These are phyloP conservation scores for Heliocidaris tuberculata DNA, from an alignment of 35 echinoderm and acorn worm species.

Conservation along the genomic window DNA sequence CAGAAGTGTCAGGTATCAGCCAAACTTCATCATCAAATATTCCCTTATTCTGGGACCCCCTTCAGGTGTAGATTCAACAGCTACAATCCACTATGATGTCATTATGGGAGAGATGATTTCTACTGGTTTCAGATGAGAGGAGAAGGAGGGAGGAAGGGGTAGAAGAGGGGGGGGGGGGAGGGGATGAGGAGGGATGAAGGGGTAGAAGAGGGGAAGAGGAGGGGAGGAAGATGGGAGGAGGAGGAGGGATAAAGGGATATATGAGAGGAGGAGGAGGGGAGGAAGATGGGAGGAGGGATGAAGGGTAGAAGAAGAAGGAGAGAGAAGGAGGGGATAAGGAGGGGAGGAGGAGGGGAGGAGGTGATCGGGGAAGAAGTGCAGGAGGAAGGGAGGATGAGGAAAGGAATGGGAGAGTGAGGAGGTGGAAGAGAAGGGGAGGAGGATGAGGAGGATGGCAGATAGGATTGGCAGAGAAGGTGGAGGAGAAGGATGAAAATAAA, in stretches of 20 bases:
- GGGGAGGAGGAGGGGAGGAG: too few species aligned
- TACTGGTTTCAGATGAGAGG: neutral
- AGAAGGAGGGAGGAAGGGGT: neutral
- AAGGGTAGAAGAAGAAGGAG: neutral
- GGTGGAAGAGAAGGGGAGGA: neutral
- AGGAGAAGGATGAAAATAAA: neutral
- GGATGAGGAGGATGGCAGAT: neutral
- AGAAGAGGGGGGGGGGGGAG: too few species aligned
- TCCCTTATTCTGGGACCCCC: neutral
- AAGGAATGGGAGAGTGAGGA: too few species aligned
- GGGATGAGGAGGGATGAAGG: too few species aligned
- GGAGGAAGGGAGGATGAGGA: too few species aligned
- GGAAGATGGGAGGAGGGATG: neutral
- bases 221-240: too few species aligned
- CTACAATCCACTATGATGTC: constrained; percentile 13
- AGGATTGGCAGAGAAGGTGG: neutral
- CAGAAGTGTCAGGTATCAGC: constrained; percentile 32
- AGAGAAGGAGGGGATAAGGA: neutral
- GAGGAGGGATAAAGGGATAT: too few species aligned
- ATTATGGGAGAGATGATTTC: neutral
- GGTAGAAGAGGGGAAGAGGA: too few species aligned
- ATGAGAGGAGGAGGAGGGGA: neutral
- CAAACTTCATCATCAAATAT: constrained; percentile 18
- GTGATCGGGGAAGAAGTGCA: too few species aligned
- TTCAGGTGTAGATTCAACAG: constrained; percentile 5